phyloP scores from a whole-genome alignment of 2,888 invertebrate species.

The Bellardia pandia region DNA sequence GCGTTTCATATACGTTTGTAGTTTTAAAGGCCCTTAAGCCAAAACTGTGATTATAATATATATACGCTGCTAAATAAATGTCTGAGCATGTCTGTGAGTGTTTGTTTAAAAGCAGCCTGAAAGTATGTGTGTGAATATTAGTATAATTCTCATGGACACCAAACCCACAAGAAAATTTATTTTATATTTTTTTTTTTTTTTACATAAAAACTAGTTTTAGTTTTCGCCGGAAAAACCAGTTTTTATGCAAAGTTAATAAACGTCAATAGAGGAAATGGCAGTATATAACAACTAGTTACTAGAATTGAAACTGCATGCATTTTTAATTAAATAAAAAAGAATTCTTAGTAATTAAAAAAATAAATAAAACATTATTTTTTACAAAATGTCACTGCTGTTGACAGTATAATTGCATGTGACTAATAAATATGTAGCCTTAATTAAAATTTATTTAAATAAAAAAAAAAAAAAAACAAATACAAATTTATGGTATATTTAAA shows the following conservation, averaged over 20 bases:
- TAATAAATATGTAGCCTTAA: no score
- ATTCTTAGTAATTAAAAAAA: constrained; percentile 1
- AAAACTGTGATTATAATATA: constrained; percentile 33
- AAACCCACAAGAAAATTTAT: constrained; percentile 24
- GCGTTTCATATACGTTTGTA: background rate
- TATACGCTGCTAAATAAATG: background rate
- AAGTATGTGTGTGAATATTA: background rate
- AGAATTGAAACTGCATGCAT: background rate
- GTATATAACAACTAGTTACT: background rate
- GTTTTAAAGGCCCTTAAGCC: constrained; percentile 37
- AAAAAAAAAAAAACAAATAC: no score
- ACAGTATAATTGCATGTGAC: no score
- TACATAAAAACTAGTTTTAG: background rate
- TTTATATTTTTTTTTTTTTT: background rate
- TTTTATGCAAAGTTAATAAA: constrained; percentile 28
- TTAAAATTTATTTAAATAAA: no score
- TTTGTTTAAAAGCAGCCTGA: background rate
- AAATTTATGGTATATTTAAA: no score
- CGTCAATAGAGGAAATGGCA: constrained; percentile 19
- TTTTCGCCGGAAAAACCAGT: constrained; percentile 26
- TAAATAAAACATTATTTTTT: background rate
- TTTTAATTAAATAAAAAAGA: constrained; percentile 20
- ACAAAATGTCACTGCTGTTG: background rate
- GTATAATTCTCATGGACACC: background rate
- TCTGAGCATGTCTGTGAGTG: background rate